A percentile compares a stretch with the other conserved stretches of the same genome.
phyloP scores from a whole-genome alignment of 2,797 vertebrate species.

The Sarcoramphus papa region DNA sequence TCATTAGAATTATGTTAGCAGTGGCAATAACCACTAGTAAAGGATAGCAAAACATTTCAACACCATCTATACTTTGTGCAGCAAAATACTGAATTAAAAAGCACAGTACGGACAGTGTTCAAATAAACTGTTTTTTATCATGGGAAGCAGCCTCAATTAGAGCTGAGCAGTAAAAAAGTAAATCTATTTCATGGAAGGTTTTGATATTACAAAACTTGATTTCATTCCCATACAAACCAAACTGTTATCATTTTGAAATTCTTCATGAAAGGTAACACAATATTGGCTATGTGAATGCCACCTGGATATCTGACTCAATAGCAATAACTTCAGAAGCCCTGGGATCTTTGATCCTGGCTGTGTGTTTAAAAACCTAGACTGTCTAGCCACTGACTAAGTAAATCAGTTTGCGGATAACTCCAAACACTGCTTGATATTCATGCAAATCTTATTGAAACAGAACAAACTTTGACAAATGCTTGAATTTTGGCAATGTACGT shows the following conservation, averaged over 20 bases:
- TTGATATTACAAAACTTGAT: background rate
- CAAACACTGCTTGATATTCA: background rate
- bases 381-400: background rate
- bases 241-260: background rate
- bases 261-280: background rate
- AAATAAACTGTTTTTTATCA: background rate
- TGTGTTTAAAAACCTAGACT: background rate
- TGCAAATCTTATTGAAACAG: background rate
- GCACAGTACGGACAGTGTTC: background rate
- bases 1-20: background rate
- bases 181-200: background rate
- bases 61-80: background rate
- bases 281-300: background rate
- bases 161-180: background rate
- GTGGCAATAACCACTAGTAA: background rate
- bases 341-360: background rate
- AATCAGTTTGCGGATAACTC: background rate
- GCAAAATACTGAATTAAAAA: background rate
- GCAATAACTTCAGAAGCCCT: background rate
- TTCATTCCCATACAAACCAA: background rate
- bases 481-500: background rate
- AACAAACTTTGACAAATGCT: background rate
- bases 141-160: background rate
- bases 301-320: background rate
- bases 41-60: background rate